These are phyloP conservation scores for Pissodes strobi DNA, from an alignment of 1,140 invertebrate species.

Conservation along the genomic window DNA sequence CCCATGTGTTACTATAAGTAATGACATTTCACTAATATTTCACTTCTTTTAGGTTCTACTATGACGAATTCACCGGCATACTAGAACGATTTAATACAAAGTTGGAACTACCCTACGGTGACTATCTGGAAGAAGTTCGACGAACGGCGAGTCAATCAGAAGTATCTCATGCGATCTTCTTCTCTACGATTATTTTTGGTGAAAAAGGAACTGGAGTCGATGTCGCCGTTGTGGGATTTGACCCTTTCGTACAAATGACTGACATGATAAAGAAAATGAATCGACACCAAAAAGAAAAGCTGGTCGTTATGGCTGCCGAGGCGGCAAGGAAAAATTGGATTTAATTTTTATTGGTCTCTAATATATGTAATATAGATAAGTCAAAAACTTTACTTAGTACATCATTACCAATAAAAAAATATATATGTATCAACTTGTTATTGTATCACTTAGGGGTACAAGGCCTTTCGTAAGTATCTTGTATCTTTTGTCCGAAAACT, in stretches of 20 bases:
- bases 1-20: too few species aligned
- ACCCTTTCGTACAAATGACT: neutral
- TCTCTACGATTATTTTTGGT: slow-evolving; percentile 12
- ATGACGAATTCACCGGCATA: neutral
- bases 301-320: neutral
- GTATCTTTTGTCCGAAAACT: too few species aligned
- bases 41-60: slow-evolving; percentile 8
- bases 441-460: too few species aligned
- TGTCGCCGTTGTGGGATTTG: neutral
- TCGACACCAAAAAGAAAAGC: slow-evolving; percentile 8
- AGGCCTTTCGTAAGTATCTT: too few species aligned
- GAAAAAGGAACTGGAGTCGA: slow-evolving; percentile 1
- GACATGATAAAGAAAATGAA: slow-evolving; percentile 4
- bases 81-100: neutral
- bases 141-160: neutral
- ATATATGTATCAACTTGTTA: too few species aligned
- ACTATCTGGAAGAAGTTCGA: neutral
- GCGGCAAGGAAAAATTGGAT: neutral
- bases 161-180: neutral
- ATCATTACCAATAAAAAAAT: too few species aligned
- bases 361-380: too few species aligned
- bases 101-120: neutral
- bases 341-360: too few species aligned
- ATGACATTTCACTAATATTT: too few species aligned
- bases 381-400: too few species aligned